Conservation (phyloP, 2,888 invertebrate genomes). For the Andrena bucephala region DNA sequence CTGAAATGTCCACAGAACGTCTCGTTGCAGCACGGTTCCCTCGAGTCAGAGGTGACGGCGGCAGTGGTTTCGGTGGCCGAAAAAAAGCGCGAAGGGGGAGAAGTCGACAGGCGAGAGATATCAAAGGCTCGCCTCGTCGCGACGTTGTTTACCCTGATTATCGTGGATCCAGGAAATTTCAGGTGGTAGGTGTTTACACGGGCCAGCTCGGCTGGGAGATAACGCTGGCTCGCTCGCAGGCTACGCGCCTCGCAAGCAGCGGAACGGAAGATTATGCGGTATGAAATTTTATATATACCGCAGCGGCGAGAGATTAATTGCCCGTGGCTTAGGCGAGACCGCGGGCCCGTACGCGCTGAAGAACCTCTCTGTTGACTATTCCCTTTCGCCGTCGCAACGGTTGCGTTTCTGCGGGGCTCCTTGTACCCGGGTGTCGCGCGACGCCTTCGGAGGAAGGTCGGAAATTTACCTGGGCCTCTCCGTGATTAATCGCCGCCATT, state of each 20-base stretch:
- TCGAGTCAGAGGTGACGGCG: neutral
- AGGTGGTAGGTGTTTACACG: conserved; percentile 65
- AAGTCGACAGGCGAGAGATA: conserved; percentile 30
- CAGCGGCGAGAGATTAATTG: conserved; percentile 44
- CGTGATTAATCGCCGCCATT: conserved; percentile 64
- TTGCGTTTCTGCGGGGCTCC: neutral
- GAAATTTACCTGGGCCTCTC: conserved; percentile 51
- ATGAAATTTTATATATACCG: conserved; percentile 45
- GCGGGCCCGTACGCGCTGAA: conserved; percentile 11
- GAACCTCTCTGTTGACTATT: conserved; percentile 29
- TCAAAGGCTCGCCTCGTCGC: conserved; percentile 55
- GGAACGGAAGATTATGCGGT: conserved; percentile 20
- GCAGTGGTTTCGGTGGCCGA: conserved; percentile 7
- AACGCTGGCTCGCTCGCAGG: conserved; percentile 30
- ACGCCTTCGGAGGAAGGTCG: neutral
- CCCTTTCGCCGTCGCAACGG: conserved; percentile 39
- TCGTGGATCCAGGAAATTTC: conserved; percentile 58
- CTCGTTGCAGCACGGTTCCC: neutral
- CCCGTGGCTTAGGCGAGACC: neutral
- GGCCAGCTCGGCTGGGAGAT: conserved; percentile 45
- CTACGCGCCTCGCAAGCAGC: conserved; percentile 12
- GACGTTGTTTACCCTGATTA: conserved; percentile 73
- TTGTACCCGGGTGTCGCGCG: neutral
- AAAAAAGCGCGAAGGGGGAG: conserved; percentile 12
- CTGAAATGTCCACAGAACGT: conserved; percentile 33